Base-by-base conservation (phyloP, 2,797 vertebrate genomes). In the Tiaroga cobitis region DNA sequence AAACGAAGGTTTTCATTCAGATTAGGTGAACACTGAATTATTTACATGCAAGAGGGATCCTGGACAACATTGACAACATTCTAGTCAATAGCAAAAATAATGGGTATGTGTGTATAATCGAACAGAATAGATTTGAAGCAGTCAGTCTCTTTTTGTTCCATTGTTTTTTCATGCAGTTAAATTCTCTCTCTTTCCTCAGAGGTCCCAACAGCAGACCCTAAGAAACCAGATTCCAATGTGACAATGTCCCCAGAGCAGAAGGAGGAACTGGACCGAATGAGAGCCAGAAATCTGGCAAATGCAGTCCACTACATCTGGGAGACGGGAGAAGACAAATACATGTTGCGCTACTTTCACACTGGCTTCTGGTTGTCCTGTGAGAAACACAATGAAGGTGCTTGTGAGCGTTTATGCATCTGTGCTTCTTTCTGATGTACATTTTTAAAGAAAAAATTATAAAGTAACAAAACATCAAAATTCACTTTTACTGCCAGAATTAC, bases 361-460 rank as follows among this genome's bases (percentile, higher is more conserved):
- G 96, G 96, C 61, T 97, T 96, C 91, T 97, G 96, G 96, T 93
- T 94, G 8, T 97, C 96, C 80, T 97, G 96, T 81, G 96, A 96
- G 91, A 96, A 94, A 84, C 95, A 96, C 89, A 93, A 92, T 1
- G 95, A 95, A 82, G 95, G 96, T 94, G 69, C 65, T 85, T 72
- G 90, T 85, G 63, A 83, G 82, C 6, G 13, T 3, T 0, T n/a
- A 29, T 54, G 18, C 13, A 16, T 21, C 26, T n/a, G 18, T n/a
- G 32, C 18, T 13, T 32, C 13, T 21, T 41, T 73, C 37, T 63
- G 19, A 24, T 72, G 16, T 63, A 1, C 16, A n/a, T 21, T 34
- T 7, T 49, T 41, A 29, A 73, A 73, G 41, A 18, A 41, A 70
- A 41, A 69, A 39, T 24, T 5, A 5, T 24, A 8, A 51, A 1